Evolutionary conservation across 92 coral and sea anemone genomes (phyloP).

Genomic region (Chrysogorgia sp.): DNA sequence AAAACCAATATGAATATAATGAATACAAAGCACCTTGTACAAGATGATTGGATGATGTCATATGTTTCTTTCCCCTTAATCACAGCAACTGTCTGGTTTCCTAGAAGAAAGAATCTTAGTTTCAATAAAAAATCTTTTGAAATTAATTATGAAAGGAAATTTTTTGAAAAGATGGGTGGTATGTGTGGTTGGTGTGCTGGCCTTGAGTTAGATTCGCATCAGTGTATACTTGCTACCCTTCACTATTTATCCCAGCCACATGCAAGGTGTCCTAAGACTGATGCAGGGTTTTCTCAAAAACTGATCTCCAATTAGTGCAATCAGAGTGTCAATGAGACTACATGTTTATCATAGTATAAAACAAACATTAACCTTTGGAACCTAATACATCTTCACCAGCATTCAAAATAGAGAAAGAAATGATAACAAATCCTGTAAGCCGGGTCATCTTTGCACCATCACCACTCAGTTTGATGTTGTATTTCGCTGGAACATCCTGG

Average conservation of each 20-base stretch:
- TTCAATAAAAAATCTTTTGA: conserved; percentile 2
- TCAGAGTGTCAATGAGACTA: conserved; percentile 3
- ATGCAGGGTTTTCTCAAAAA: conserved; percentile 18
- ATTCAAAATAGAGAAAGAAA: conserved; percentile 17
- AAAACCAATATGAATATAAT: conserved; percentile 1
- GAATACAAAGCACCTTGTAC: conserved; percentile 19
- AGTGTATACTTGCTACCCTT: conserved; percentile 18
- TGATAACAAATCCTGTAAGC: conserved; percentile 15
- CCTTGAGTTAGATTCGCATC: conserved; percentile 27
- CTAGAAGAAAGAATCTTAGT: conserved; percentile 13
- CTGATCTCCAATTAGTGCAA: conserved; percentile 7
- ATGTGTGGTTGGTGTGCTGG: conserved; percentile 19
- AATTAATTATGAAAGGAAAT: too few species aligned
- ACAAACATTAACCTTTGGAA: conserved; percentile 34
- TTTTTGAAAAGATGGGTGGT: conserved; percentile 22
- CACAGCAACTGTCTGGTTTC: too few species aligned
- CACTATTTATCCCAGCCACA: conserved; percentile 22
- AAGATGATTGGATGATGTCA: conserved; percentile 26
- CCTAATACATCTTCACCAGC: conserved; percentile 24
- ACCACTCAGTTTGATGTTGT: conserved; percentile 21
- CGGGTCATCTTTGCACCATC: conserved; percentile 4
- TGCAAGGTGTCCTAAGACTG: conserved; percentile 8
- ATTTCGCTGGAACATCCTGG: conserved; percentile 21
- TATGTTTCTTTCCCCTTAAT: conserved; percentile 19
- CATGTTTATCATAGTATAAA: conserved; percentile 19